Evolutionary conservation across 2,888 invertebrate species (phyloP), one percentile per base, ranked within the genome.

Genomic region (Epinotia demarniana): DNA sequence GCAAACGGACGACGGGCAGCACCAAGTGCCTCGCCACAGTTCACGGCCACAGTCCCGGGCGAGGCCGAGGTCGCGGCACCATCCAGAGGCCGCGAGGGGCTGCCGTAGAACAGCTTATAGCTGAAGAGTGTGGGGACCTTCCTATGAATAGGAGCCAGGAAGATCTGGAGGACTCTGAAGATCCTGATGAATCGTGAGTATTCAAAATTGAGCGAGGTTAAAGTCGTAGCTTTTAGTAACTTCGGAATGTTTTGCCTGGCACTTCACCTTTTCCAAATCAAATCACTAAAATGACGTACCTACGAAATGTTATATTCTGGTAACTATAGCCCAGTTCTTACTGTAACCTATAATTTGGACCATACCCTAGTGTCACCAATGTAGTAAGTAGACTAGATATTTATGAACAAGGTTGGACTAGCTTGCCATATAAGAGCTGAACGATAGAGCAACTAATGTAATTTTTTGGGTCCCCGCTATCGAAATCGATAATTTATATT

Each of bases 151-250:
- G 92, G 60, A 90, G 94, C 79, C 90, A 94, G 74, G 95, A 95
- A 43, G 96, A 96, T 61, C 84, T 95, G 0, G 95, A 95, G 39
- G 96, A 96, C 80, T 94, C 94, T 0, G 96, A 96, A 77, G 96
- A 96, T 81, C 93, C 93, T 79, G 95, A 95, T 79, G 94, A 94
- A 82, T 85, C 86, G 94, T 94, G 79, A 90, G 89, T 84, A 64
- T 64, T 9, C 19, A 63, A 46, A n/a, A 2, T 2, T 53, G 5
- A n/a, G 6, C n/a, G n/a, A 53, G 5, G 1, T 53, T 53, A n/a
- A n/a, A n/a, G 53, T 49, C 49, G 16, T 2, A 49, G 16, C 16
- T 49, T 49, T 46, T 46, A 46, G 4, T 49, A 49, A 16, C 16
- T 49, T 16, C 8, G 16, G n/a, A n/a, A n/a, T 53, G 6, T 53